phyloP scores from a whole-genome alignment of 1,140 invertebrate genomes.

The Sycophila sp. region DNA sequence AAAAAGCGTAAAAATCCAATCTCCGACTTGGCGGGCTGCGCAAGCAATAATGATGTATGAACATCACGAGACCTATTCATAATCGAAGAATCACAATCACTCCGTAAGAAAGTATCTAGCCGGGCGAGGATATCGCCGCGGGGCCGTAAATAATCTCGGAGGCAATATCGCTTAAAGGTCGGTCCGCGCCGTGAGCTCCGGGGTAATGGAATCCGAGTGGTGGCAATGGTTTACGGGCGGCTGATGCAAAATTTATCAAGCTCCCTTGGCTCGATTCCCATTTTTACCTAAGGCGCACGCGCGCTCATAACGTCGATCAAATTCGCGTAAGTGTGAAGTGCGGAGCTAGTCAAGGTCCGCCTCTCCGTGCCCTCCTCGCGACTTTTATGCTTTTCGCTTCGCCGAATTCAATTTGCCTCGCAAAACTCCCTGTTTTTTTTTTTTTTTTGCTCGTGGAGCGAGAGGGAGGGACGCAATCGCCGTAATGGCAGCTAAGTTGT shows the following conservation, averaged over 20 bases:
- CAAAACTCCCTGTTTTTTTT: no score
- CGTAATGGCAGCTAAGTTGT: no score
- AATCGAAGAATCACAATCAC: no score
- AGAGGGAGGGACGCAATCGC: no score
- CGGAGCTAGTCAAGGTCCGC: conserved; percentile 1
- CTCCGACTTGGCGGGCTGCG: no score
- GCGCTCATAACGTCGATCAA: conserved; percentile 28
- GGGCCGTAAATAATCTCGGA: conserved; percentile 29
- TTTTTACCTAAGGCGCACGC: conserved; percentile 12
- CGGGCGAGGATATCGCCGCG: not conserved
- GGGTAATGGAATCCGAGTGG: conserved; percentile 32
- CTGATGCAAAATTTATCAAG: conserved; percentile 39
- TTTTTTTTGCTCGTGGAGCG: no score
- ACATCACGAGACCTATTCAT: no score
- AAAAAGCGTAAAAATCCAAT: no score
- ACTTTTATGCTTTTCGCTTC: conserved; percentile 17
- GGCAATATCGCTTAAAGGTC: conserved; percentile 29
- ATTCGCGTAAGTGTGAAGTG: conserved; percentile 30
- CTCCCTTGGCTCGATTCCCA: conserved; percentile 30
- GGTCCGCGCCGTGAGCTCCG: not conserved
- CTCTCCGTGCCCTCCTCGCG: no score
- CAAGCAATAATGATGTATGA: no score
- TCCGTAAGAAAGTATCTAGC: not conserved
- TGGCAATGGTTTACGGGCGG: conserved; percentile 28
- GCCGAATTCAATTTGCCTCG: no score